Evolutionary conservation across 1,140 invertebrate genomes (phyloP).

Genomic region (Odontomachus brunneus): DNA sequence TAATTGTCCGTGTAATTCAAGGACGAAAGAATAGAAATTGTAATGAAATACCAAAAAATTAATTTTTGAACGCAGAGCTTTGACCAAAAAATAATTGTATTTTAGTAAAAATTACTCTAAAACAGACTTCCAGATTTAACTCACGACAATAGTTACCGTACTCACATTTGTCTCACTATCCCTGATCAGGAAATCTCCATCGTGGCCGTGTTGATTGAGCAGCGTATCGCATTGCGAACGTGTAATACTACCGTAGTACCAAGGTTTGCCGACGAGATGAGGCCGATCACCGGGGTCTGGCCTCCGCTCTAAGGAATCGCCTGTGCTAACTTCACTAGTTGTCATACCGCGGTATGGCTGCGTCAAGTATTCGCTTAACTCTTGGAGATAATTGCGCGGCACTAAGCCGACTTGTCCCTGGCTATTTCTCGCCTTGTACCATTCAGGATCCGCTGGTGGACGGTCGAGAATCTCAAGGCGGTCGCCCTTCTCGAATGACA

Average conservation of each 20-base stretch:
- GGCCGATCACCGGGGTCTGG: constrained; percentile 87
- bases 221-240: constrained; percentile 97
- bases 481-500: constrained; percentile 98
- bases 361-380: constrained; percentile 94
- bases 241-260: constrained; percentile 99
- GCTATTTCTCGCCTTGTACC: constrained; percentile 97
- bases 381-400: constrained; percentile 98
- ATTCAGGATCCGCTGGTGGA: constrained; percentile 98
- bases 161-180: constrained; percentile 99
- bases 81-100: too few relatives aligned
- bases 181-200: constrained; percentile 99
- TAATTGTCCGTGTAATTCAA: too few relatives aligned
- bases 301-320: constrained; percentile 84
- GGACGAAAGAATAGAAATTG: too few relatives aligned
- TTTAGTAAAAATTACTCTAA: background rate
- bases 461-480: constrained; percentile 97
- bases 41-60: background rate
- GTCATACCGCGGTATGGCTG: constrained; percentile 89
- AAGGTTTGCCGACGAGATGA: constrained; percentile 92
- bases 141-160: constrained; percentile 68
- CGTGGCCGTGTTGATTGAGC: constrained; percentile 96
- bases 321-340: constrained; percentile 84
- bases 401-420: constrained; percentile 96
- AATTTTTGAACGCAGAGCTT: too few relatives aligned
- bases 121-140: background rate